Conservation (phyloP, 2,888 invertebrate genomes). For the Rhamnusium bicolor region DNA sequence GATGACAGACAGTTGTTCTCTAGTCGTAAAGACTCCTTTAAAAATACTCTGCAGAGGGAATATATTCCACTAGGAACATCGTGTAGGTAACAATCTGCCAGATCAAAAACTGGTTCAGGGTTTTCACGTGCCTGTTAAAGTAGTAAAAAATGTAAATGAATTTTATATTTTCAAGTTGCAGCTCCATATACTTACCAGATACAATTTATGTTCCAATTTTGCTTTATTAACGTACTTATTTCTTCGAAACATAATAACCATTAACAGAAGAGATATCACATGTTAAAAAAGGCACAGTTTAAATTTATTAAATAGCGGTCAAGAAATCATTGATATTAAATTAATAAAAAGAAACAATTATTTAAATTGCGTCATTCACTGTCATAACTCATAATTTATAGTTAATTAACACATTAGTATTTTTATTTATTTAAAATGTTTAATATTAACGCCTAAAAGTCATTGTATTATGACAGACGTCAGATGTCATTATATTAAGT, state of each 20-base stretch:
- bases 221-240: constrained; percentile 73
- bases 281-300: constrained; percentile 19
- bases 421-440: not conserved
- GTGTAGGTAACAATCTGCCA: constrained; percentile 84
- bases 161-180: too few relatives aligned
- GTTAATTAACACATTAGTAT: not conserved
- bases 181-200: constrained; percentile 71
- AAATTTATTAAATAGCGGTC: not conserved
- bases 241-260: constrained; percentile 63
- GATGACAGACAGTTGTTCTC: constrained; percentile 81
- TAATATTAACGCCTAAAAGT: not conserved
- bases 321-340: constrained; percentile 11
- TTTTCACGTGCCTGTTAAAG: constrained; percentile 79
- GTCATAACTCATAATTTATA: constrained; percentile 1
- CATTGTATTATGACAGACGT: not conserved
- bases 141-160: constrained; percentile 29
- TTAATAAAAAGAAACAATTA: not conserved
- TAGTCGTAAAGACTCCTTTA: constrained; percentile 81
- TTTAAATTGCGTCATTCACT: not conserved
- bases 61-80: constrained; percentile 85
- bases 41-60: constrained; percentile 85
- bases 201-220: constrained; percentile 76
- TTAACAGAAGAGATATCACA: constrained; percentile 21
- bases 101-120: constrained; percentile 86
- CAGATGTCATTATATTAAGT: too few relatives aligned